phyloP scores from a whole-genome alignment of 2,113 vertebrate genomes.

The Pseudopodoces humilis region DNA sequence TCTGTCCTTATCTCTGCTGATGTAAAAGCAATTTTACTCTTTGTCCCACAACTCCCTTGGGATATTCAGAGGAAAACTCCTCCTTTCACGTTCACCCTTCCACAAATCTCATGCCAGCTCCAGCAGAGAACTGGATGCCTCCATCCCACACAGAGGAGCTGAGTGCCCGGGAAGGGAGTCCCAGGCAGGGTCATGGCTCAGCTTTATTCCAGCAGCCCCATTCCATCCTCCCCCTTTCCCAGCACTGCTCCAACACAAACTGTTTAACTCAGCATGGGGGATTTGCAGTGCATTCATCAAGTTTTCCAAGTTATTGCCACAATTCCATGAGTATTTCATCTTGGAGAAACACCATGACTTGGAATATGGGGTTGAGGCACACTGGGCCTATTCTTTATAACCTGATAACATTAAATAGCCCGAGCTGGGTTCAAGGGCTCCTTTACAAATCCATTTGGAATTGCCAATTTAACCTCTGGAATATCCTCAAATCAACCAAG shows the following conservation, averaged over 20 bases:
- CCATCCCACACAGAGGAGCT: background rate
- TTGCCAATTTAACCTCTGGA: background rate
- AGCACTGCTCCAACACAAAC: background rate
- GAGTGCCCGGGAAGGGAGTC: background rate
- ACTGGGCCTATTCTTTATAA: background rate
- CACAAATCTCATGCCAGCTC: background rate
- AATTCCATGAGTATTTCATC: background rate
- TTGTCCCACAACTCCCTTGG: background rate
- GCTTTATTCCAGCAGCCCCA: background rate
- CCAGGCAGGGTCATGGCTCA: background rate
- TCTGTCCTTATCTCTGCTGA: background rate
- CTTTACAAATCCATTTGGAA: background rate
- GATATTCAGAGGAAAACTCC: background rate
- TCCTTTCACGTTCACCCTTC: background rate
- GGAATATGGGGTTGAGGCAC: background rate
- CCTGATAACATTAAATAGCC: rapidly evolving
- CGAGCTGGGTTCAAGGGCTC: background rate
- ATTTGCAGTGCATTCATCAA: background rate
- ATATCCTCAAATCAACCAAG: background rate
- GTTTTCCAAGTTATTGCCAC: background rate
- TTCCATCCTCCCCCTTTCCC: background rate
- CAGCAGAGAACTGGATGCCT: background rate
- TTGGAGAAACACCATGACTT: background rate
- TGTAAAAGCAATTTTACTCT: background rate
- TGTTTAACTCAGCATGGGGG: background rate